Evolutionary conservation across 2,797 vertebrate genomes (phyloP).

Genomic region (Pantherophis vulpinus): DNA sequence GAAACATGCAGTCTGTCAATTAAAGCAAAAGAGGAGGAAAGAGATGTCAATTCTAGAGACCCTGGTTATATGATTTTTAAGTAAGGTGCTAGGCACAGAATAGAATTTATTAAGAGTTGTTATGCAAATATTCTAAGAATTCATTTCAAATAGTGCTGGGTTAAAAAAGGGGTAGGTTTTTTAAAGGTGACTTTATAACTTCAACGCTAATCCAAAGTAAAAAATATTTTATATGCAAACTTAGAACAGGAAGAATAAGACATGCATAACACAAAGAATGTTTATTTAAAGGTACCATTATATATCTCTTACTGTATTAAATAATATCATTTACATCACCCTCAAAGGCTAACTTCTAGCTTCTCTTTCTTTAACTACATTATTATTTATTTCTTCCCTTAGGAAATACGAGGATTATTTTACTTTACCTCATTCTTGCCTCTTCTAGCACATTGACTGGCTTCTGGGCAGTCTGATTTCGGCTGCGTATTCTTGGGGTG

Average conservation of each 20-base stretch:
- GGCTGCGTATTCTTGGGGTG: slow-evolving; percentile 84
- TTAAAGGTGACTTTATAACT: neutral
- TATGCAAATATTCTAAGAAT: neutral
- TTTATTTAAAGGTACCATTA: neutral
- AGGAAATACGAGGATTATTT: neutral
- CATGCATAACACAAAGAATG: neutral
- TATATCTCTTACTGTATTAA: neutral
- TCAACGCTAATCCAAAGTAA: neutral
- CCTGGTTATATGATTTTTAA: neutral
- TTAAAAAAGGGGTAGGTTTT: neutral
- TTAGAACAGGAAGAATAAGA: neutral
- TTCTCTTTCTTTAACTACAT: neutral
- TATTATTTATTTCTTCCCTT: neutral
- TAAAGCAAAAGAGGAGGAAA: slow-evolving; percentile 13
- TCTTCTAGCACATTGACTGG: slow-evolving; percentile 83
- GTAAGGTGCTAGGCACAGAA: neutral
- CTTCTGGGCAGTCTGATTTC: slow-evolving; percentile 74
- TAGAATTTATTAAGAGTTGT: neutral
- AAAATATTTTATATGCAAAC: neutral
- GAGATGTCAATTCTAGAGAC: neutral
- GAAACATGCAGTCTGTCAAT: slow-evolving; percentile 87
- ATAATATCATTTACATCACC: neutral
- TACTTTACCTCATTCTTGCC: slow-evolving; percentile 83
- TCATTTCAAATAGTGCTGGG: neutral
- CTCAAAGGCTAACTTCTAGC: neutral